Evolutionary conservation across 1,140 invertebrate genomes (phyloP), one percentile per base, ranked within the genome.

Genomic region (Aleiodes sp.): DNA sequence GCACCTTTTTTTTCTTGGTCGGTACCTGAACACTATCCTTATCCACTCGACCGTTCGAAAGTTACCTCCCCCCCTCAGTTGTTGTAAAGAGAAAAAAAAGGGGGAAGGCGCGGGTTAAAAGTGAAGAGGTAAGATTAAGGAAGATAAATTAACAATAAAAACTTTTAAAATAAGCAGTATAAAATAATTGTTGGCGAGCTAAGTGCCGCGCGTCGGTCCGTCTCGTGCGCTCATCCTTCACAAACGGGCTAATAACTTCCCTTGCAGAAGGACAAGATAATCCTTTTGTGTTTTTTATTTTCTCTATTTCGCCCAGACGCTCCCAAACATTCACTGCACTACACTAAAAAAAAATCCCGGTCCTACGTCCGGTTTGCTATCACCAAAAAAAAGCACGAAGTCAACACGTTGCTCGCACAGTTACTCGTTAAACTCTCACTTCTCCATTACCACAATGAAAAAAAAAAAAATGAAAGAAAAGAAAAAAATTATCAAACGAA

Each of bases 191-290:
- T 41, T 16, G 29, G 68, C 66, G 66, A 72, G 52, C 62, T 62
- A 69, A 68, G 41, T 57, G 62, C 62, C 46, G 41, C 24, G 56
- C 37, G 52, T 35, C 52, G 26, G 16, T 68, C 31, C 60, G 57
- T 62, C 43, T 68, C 41, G 61, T 60, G 43, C 35, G 62, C 59
- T 69, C 70, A 72, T 72, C 66, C 65, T 69, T 64, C 66, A 28
- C 28, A 8, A 10, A 26, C 43, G 68, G 68, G 61, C 57, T 33
- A 56, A 59, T 33, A 41, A 19, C 56, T 62, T 59, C 59, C 65
- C 39, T 46, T 62, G n/a, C 65, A 63, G 60, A 41, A 68, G 70
- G 35, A 68, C 37, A 39, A 66, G 26, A 59, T 43, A 43, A 37
- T 43, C 41, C 37, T n/a, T 24, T 39, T 14, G 29, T 12, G n/a